These are phyloP conservation scores for Bombus vancouverensis DNA, from an alignment of 1,140 invertebrate species.

Conservation along the genomic window DNA sequence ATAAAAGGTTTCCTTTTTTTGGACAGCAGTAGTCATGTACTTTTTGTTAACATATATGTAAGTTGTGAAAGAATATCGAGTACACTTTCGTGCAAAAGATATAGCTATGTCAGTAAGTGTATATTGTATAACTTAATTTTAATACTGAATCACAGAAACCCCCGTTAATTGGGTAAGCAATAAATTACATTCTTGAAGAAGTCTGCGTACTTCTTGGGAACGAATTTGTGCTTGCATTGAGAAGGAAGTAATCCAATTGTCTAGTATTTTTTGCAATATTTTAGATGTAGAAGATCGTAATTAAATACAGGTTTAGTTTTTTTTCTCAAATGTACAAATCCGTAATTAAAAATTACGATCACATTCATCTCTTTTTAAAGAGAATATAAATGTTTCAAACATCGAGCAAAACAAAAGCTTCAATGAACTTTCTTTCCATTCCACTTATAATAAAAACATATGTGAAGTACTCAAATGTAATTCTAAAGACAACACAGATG, in stretches of 20 bases:
- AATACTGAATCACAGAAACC: conserved; percentile 66
- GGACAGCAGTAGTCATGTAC: conserved; percentile 10
- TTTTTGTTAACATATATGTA: conserved; percentile 13
- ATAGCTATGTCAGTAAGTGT: conserved; percentile 28
- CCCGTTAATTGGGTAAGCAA: conserved; percentile 35
- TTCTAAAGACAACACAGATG: conserved; percentile 30
- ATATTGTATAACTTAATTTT: conserved; percentile 61
- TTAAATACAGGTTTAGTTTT: not conserved
- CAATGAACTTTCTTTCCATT: not conserved
- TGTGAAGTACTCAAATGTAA: conserved; percentile 34
- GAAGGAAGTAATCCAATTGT: conserved; percentile 25
- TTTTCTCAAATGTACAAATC: conserved; percentile 12
- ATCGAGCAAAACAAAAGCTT: not conserved
- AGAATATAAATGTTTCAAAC: conserved; percentile 7
- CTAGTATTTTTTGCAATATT: conserved; percentile 5
- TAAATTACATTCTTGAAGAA: conserved; percentile 49
- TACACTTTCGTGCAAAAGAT: conserved; percentile 6
- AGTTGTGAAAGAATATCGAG: conserved; percentile 11
- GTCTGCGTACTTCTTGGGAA: conserved; percentile 15
- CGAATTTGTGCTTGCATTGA: conserved; percentile 35
- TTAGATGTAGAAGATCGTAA: conserved; percentile 17
- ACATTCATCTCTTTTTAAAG: too few relatives aligned
- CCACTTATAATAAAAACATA: conserved; percentile 5
- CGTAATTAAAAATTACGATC: not conserved
- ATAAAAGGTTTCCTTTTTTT: conserved; percentile 32